phyloP scores from a whole-genome alignment of 1,140 invertebrate species.

The Camponotus floridanus region DNA sequence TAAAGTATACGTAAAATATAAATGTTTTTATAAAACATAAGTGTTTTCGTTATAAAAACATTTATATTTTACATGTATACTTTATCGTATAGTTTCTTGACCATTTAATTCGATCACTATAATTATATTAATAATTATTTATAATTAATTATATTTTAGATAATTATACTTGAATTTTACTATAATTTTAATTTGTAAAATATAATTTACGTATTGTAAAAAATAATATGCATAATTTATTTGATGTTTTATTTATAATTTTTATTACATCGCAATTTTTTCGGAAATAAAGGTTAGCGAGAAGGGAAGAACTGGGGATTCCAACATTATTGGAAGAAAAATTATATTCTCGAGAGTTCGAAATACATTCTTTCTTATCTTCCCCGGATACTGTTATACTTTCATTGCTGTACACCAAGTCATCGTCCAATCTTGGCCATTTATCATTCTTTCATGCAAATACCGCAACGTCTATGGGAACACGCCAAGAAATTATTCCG shows the following conservation, averaged over 20 bases:
- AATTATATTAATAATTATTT: too few species aligned
- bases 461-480: background rate
- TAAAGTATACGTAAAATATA: too few species aligned
- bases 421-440: slow-evolving; percentile 11
- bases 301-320: background rate
- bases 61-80: background rate
- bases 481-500: background rate
- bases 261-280: background rate
- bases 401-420: background rate
- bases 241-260: background rate
- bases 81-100: background rate
- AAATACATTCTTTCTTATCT: background rate
- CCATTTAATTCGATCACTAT: background rate
- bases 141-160: background rate
- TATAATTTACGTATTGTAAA: background rate
- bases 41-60: too few species aligned
- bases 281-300: background rate
- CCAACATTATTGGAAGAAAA: background rate
- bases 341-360: background rate
- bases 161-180: background rate
- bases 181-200: background rate
- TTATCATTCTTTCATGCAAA: slow-evolving; percentile 20
- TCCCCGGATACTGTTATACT: background rate
- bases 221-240: background rate
- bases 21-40: too few species aligned